Base-by-base conservation (phyloP, 2,888 invertebrate species). In the Hypena proboscidalis region DNA sequence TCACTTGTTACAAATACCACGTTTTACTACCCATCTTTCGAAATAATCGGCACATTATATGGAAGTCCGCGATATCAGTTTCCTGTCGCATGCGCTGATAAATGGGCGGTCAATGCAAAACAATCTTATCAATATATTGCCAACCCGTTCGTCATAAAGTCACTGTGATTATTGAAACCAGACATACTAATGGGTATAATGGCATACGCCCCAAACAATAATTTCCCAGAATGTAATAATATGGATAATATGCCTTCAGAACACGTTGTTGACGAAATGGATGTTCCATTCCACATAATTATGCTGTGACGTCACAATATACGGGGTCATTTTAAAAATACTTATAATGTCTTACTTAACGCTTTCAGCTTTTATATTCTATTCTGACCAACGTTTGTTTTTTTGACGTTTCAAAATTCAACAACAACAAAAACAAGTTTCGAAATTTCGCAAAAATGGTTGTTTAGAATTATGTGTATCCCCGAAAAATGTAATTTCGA, bases 31-130 rank as follows among this genome's bases (percentile, higher is more conserved):
- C n/a, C 23, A 26, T 26, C 25, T 26, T 30, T 35, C 7, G 8
- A 47, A 54, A 58, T 37, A 40, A 39, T 56, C 37, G 23, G 43
- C 38, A 47, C 39, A 43, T 38, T n/a, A 11, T 53, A 56, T 62
- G 70, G 75, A 75, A 73, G 65, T 60, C 56, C 29, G 43, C 32
- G 78, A 79, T 80, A 80, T 66, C 54, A 38, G 70, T 73, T 78
- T 80, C 79, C 79, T 69, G 79, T 72, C 54, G 20, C 9, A 26
- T 35, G 46, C 17, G 43, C 21, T 45, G 72, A 70, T 77, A 75
- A 66, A 46, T 36, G 41, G 26, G 32, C 43, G 37, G 13, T 66
- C 51, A 48, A 63, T 61, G 67, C 61, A 58, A 64, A 65, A 59
- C 55, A 50, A 55, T 14, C 34, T 52, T 54, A 63, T 65, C 65